phyloP scores from a whole-genome alignment of 2,888 invertebrate species.

The Ferrisia virgata region DNA sequence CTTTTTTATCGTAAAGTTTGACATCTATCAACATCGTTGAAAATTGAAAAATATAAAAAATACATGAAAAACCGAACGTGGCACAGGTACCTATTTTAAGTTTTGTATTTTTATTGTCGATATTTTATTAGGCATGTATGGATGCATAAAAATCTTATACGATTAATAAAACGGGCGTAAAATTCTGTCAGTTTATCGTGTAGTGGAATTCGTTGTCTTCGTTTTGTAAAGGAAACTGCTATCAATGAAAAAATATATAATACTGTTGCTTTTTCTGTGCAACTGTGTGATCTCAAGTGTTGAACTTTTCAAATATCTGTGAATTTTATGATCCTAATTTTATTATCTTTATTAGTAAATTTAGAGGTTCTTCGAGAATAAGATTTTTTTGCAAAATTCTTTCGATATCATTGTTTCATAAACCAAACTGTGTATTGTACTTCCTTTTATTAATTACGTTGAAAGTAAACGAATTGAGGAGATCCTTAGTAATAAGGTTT shows the following conservation, averaged over 20 bases:
- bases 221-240: background rate
- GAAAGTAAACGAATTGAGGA: no score
- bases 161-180: constrained; percentile 7
- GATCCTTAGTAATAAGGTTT: no score
- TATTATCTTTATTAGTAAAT: background rate
- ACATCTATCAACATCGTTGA: background rate
- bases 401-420: background rate
- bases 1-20: background rate
- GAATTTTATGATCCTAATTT: background rate
- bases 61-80: background rate
- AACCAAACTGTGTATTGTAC: background rate
- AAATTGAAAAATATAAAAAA: constrained; percentile 18
- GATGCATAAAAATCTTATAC: constrained; percentile 11
- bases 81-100: background rate
- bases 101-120: background rate
- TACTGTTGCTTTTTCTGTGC: background rate
- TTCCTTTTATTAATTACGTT: no score
- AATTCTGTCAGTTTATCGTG: background rate
- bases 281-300: background rate
- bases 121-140: background rate
- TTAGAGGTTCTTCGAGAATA: background rate
- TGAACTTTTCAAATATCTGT: background rate
- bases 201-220: background rate
- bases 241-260: background rate
- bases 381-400: background rate